Conservation (phyloP, 2,888 invertebrate species). For the Epinotia brunnichana region DNA sequence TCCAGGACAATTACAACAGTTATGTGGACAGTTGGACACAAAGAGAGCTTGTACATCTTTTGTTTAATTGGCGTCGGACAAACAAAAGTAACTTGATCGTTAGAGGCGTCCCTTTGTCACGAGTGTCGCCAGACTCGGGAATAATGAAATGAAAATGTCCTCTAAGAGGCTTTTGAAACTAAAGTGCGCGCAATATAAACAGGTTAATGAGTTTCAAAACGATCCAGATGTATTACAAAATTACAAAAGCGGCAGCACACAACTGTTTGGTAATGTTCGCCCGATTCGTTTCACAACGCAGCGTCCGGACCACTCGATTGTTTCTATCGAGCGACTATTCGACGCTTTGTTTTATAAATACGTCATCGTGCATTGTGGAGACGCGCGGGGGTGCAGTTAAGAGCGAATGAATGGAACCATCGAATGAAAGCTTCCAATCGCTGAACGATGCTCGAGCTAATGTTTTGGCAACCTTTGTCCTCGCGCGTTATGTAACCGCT, state of each 20-base stretch:
- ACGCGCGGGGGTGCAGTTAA: constrained; percentile 50
- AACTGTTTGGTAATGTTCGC: constrained; percentile 77
- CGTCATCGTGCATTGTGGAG: constrained; percentile 57
- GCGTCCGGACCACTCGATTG: constrained; percentile 82
- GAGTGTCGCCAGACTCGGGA: constrained; percentile 61
- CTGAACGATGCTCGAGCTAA: constrained; percentile 47
- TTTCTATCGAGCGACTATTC: constrained; percentile 73
- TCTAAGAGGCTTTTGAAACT: constrained; percentile 71
- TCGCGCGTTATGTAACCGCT: constrained; percentile 68
- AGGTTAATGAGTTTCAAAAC: constrained; percentile 83
- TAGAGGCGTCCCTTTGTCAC: constrained; percentile 71
- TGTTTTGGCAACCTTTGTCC: constrained; percentile 63
- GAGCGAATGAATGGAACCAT: constrained; percentile 43
- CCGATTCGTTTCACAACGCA: constrained; percentile 76
- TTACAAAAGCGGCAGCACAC: constrained; percentile 78
- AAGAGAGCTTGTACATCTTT: constrained; percentile 68
- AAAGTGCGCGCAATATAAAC: constrained; percentile 72
- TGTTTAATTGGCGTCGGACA: constrained; percentile 77
- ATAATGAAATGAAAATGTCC: constrained; percentile 70
- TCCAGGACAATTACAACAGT: constrained; percentile 61
- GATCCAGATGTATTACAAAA: constrained; percentile 82
- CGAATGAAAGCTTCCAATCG: constrained; percentile 42
- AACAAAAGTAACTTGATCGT: constrained; percentile 81
- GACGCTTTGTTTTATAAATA: constrained; percentile 70
- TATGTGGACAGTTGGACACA: constrained; percentile 54